A percentile compares a stretch with the other conserved stretches of the same genome.
phyloP scores from a whole-genome alignment of 2,888 invertebrate species.

The Caenorhabditis drosophilae region DNA sequence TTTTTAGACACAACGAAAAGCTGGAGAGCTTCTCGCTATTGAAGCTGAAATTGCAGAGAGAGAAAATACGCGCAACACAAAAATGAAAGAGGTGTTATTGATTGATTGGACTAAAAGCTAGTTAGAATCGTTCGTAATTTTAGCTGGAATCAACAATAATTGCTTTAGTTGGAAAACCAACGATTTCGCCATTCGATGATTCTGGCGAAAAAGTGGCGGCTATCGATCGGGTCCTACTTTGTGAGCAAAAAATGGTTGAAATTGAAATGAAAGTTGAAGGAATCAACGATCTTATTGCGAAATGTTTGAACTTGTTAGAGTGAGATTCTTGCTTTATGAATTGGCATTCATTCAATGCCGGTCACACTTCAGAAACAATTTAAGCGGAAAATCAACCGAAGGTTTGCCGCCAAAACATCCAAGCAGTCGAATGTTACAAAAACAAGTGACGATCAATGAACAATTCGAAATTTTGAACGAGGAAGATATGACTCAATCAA shows the following conservation, averaged over 20 bases:
- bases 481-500: not conserved
- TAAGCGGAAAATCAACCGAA: not conserved
- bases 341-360: too few species aligned
- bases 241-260: slow-evolving; percentile 34
- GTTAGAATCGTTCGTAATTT: not conserved
- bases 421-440: not conserved
- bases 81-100: slow-evolving; percentile 47
- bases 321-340: slow-evolving; percentile 8
- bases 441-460: slow-evolving; percentile 25
- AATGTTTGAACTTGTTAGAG: slow-evolving; percentile 19
- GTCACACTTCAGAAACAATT: too few species aligned
- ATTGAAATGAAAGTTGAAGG: slow-evolving; percentile 29
- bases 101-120: too few species aligned
- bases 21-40: slow-evolving; percentile 56
- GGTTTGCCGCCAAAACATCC: slow-evolving; percentile 28
- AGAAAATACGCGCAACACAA: slow-evolving; percentile 52
- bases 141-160: slow-evolving; percentile 30
- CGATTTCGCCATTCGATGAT: slow-evolving; percentile 29
- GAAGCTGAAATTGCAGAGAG: slow-evolving; percentile 58
- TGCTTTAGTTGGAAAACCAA: slow-evolving; percentile 37
- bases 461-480: slow-evolving; percentile 17
- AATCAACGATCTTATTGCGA: slow-evolving; percentile 21
- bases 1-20: slow-evolving; percentile 51
- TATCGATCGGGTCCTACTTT: slow-evolving; percentile 29
- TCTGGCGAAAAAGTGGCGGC: slow-evolving; percentile 27